phyloP scores from a whole-genome alignment of 1,140 invertebrate species.

The Subanguina moxae region DNA sequence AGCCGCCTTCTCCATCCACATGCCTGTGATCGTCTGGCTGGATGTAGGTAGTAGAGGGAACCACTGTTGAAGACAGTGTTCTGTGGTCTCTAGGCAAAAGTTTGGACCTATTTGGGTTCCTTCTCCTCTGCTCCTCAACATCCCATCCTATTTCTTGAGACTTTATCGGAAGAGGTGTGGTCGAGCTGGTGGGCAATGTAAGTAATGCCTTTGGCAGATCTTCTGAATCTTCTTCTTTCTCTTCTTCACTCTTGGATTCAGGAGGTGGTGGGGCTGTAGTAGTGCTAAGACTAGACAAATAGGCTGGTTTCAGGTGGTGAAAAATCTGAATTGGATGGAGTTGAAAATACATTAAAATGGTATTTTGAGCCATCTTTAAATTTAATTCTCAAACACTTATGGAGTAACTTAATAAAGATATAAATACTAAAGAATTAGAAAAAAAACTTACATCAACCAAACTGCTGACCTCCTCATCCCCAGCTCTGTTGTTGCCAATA shows the following conservation, averaged over 20 bases:
- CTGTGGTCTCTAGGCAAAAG: neutral
- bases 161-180: too few relatives aligned
- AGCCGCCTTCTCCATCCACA: neutral
- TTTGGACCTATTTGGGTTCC: neutral
- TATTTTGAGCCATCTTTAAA: too few relatives aligned
- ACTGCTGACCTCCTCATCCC: slow-evolving; percentile 1
- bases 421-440: neutral
- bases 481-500: neutral
- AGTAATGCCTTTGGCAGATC: too few relatives aligned
- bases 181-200: too few relatives aligned
- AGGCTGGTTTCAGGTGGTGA: neutral
- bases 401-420: neutral
- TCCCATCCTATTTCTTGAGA: too few relatives aligned
- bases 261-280: neutral
- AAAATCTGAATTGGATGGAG: neutral
- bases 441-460: slow-evolving; percentile 2
- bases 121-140: neutral
- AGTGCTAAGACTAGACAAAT: neutral
- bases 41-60: neutral
- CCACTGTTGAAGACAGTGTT: neutral
- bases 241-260: too few relatives aligned
- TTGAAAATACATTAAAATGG: neutral
- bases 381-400: too few relatives aligned
- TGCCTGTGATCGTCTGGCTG: neutral
- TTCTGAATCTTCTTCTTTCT: too few relatives aligned